Base-by-base conservation (phyloP, 2,888 invertebrate genomes). In the Noctua fimbriata region DNA sequence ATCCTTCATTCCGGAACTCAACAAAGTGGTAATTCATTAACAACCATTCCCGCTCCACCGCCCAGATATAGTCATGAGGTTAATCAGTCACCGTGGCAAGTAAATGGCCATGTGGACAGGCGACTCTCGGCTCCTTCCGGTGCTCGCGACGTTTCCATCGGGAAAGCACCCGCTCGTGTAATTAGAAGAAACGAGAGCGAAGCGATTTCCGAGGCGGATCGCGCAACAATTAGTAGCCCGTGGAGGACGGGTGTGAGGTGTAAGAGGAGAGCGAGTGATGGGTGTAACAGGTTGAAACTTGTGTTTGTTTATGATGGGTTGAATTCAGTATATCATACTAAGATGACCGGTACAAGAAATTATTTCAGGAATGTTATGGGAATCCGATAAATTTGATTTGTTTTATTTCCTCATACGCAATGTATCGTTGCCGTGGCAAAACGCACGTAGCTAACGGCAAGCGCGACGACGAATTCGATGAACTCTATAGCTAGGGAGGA, bases 111-210 rank as follows among this genome's bases (percentile, higher is more conserved):
- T 81, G 85, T 79, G 82, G 83, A 83, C 84, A 85, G 73, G 72
- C 74, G 79, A 81, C 69, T 66, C 73, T 83, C 67, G 78, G 90
- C 91, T 92, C 90, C 93, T 93, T 94, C 94, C 94, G 90, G 75
- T 66, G 69, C 72, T 28, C 72, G 58, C 92, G 92, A 92, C 91
- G 93, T 93, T 89, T 94, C 93, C 95, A 93, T 92, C 92, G 95
- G 94, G 95, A 96, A 96, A 95, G 95, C 95, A 94, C 93, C 91
- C 87, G 91, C 90, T 93, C 93, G 92, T 92, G 94, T 95, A 96
- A 96, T 96, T 96, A 95, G 92, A 93, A 94, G 96, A 96, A 96
- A 95, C 95, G 96, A 96, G 95, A 96, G 95, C 96, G 95, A 96
- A 95, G 95, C 95, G 95, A 95, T 95, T 95, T 95, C 94, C 94